phyloP scores from a whole-genome alignment of 2,888 invertebrate genomes.

The Drosophila sordidula region DNA sequence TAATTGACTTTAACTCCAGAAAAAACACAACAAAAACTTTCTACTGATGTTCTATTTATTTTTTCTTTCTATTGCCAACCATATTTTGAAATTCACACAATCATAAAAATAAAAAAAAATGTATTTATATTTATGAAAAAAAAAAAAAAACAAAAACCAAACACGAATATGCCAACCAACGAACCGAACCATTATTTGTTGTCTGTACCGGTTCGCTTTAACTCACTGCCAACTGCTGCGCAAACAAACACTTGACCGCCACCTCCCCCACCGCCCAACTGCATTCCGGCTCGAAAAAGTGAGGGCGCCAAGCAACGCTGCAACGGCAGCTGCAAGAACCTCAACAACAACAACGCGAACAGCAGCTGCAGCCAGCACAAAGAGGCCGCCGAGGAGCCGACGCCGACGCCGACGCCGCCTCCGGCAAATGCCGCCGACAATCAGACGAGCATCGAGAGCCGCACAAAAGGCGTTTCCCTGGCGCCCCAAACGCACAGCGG shows the following conservation, averaged over 20 bases:
- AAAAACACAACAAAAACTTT: constrained; percentile 40
- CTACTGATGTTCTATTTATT: constrained; percentile 74
- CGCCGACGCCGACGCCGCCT: constrained; percentile 22
- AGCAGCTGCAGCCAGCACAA: constrained; percentile 57
- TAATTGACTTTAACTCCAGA: constrained; percentile 25
- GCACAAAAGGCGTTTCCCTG: constrained; percentile 85
- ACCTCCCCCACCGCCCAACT: not conserved
- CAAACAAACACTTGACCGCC: constrained; percentile 66
- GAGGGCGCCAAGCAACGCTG: constrained; percentile 60
- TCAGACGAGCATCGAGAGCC: constrained; percentile 82
- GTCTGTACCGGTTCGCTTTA: constrained; percentile 79
- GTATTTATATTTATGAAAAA: constrained; percentile 21
- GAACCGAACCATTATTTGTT: constrained; percentile 59
- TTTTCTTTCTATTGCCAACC: constrained; percentile 77
- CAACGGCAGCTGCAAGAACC: constrained; percentile 75
- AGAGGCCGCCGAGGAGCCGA: constrained; percentile 19
- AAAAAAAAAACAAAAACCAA: not conserved
- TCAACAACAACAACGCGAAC: constrained; percentile 72
- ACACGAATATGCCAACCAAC: constrained; percentile 45
- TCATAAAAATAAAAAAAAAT: constrained; percentile 39
- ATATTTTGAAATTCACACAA: constrained; percentile 53
- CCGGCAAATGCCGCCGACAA: constrained; percentile 59
- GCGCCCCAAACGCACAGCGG: constrained; percentile 85
- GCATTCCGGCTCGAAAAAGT: constrained; percentile 12
- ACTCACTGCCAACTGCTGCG: constrained; percentile 83